phyloP scores from a whole-genome alignment of 2,797 vertebrate genomes.

The Propithecus perrieri region DNA sequence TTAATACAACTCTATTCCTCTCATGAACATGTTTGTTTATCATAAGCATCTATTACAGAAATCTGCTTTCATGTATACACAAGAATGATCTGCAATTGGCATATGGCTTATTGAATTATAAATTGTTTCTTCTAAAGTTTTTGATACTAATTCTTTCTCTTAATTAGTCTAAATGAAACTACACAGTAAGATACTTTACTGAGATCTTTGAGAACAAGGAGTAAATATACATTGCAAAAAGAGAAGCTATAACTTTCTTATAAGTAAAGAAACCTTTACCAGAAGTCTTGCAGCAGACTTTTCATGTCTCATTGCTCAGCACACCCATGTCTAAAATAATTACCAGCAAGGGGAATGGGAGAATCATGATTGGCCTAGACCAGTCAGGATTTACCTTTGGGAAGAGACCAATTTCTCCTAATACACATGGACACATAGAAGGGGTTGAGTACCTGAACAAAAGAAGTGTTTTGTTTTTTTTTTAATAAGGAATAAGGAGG shows the following conservation, averaged over 20 bases:
- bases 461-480: background rate
- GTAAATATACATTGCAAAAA: background rate
- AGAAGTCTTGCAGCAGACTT: background rate
- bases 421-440: background rate
- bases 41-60: background rate
- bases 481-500: background rate
- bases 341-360: background rate
- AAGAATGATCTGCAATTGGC: background rate
- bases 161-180: background rate
- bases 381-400: background rate
- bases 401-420: background rate
- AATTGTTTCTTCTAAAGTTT: slow-evolving; percentile 20
- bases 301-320: background rate
- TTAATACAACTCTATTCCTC: background rate
- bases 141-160: background rate
- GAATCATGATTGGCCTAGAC: background rate
- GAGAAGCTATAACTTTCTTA: background rate
- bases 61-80: background rate
- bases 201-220: background rate
- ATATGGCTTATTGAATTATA: background rate
- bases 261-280: background rate
- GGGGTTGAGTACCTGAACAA: background rate
- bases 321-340: background rate
- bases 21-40: background rate
- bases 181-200: background rate